These are phyloP conservation scores for Mactromeris polynyma DNA, from an alignment of 2,888 invertebrate genomes.

Conservation along the genomic window DNA sequence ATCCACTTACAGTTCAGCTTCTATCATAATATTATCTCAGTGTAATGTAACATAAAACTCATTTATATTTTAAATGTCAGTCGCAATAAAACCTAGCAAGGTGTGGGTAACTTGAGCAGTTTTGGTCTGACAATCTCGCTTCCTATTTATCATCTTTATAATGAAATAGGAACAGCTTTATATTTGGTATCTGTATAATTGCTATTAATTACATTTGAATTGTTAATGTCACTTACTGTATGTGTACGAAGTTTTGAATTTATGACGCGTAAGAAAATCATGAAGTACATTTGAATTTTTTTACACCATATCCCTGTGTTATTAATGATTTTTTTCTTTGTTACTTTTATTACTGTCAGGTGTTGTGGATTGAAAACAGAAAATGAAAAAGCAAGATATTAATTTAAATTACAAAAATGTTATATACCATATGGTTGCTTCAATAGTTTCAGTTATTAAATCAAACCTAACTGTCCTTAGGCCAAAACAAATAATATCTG, in stretches of 20 bases:
- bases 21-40: background rate
- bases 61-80: background rate
- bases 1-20: background rate
- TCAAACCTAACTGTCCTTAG: no score
- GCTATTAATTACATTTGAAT: conserved; percentile 43
- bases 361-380: background rate
- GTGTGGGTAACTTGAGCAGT: background rate
- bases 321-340: background rate
- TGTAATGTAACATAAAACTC: conserved; percentile 3
- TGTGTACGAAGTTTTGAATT: background rate
- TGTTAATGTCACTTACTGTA: conserved; percentile 28
- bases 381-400: background rate
- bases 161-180: conserved; percentile 37
- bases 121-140: background rate
- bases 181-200: conserved; percentile 20
- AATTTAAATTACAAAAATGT: no score
- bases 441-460: no score
- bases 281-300: background rate
- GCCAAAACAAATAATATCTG: no score
- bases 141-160: conserved; percentile 45
- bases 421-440: no score
- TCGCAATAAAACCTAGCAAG: background rate
- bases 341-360: background rate
- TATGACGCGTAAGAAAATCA: conserved; percentile 8
- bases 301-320: background rate